Evolutionary conservation across 2,113 vertebrate species (phyloP), one percentile per base, ranked within the genome.

Genomic region (Trogon melanurus): DNA sequence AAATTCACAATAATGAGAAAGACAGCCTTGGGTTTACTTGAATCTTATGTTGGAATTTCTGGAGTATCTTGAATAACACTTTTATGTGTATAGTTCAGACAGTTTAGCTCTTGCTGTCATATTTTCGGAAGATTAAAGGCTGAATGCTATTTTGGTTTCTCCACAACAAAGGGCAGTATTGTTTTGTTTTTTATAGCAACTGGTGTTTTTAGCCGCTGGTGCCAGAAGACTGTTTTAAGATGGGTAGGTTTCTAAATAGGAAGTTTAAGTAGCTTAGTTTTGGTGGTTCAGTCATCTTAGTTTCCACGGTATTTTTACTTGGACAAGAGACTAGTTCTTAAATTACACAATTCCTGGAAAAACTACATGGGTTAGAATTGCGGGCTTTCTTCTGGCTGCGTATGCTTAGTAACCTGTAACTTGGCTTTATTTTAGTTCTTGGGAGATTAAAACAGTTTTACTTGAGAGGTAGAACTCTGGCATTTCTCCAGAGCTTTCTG

Each of bases 121-220:
- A 85, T 96, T 95, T 96, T 95, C 17, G 26, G 95, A 79, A 93
- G 95, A 96, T 93, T 95, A 93, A 91, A 96, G 87, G 36, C 78
- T 82, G 66, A 53, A 36, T 61, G 80, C 73, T 94, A 76, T 95
- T 96, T 93, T 69, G 23, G 57, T 85, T 95, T 92, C 67, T 85
- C 81, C 74, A 41, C 0, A 5, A 96, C 84, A 88, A 96, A 91
- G 67, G 53, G 53, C 7, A 5, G 44, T 60, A 27, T 82, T 94
- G 90, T 7, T 36, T 36, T 70, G n/a, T 64, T 91, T 80, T 91
- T 92, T 93, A 89, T 92, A 88, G 92, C 82, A 90, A 70, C 69
- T 85, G 67, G 79, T 90, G 85, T 41, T 93, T 97, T 91, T 92
- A 89, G 69, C 60, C 0, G 0, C 60, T 84, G 65, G 45, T 95